Evolutionary conservation across 2,797 vertebrate species (phyloP), one percentile per base, ranked within the genome.

Genomic region (Malacoraja senta): DNA sequence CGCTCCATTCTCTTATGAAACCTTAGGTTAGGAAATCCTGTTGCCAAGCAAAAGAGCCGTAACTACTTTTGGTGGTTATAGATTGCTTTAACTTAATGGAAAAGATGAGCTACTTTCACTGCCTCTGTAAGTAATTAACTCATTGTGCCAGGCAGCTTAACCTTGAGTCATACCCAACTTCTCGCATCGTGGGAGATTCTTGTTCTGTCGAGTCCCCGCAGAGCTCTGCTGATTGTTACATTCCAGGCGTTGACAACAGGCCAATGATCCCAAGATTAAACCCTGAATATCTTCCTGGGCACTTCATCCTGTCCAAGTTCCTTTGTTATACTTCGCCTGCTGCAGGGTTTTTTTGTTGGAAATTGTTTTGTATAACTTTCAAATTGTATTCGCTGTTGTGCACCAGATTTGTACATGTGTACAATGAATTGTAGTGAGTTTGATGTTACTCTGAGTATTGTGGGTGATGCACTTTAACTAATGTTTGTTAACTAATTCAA

Each of bases 161-260:
- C 26, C 13, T 72, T 74, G 90, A 53, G 24, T 92, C 15, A 29
- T 19, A n/a, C 44, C 38, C 32, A 38, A 63, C 63, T 32, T 72
- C 68, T 35, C 68, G 38, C 71, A 15, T 92, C 29, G 90, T 92
- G 90, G 71, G 71, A 92, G 90, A 35, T 58, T 92, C 90, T 76
- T 38, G 44, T 92, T 91, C 24, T 7, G 71, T 38, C n/a, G 44
- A 38, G 65, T 91, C 88, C 21, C 19, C 9, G 53, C 26, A 35
- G 35, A 92, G 8, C 65, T 74, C 21, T 74, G 29, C 10, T 26
- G 24, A 58, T 58, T 53, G 26, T 76, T 44, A 35, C 44, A 76
- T 92, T 92, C 35, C 15, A 74, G 71, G 90, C 72, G 44, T 92
- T 74, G 68, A 72, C 44, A 53, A 68, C 1, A 10, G 24, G 68